These are phyloP conservation scores for Styela clava DNA, from an alignment of 23 tunicate genomes.

Conservation along the genomic window DNA sequence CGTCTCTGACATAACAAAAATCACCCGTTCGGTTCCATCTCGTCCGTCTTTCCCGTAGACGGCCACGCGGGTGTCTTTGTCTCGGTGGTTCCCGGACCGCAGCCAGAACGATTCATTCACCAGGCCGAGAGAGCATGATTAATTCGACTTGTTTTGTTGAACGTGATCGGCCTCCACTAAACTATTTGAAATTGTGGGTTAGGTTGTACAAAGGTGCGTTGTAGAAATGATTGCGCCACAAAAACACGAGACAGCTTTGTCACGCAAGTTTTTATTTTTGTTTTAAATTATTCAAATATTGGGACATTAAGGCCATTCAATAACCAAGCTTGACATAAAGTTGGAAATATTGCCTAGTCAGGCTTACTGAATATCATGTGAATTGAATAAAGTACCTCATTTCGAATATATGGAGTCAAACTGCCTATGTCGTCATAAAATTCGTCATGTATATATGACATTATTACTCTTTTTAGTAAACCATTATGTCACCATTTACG, in stretches of 20 bases:
- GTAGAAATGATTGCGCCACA: not conserved
- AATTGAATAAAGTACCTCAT: too few species aligned
- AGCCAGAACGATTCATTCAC: too few species aligned
- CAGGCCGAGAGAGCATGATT: not conserved
- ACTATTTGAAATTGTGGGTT: not conserved
- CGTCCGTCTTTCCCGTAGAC: too few species aligned
- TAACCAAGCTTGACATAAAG: not conserved
- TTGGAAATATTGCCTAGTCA: not conserved
- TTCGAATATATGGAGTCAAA: too few species aligned
- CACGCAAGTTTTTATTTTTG: not conserved
- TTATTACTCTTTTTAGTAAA: too few species aligned
- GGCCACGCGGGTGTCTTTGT: not conserved
- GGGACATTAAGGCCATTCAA: not conserved
- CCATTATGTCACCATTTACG: too few species aligned
- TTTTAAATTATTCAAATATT: too few species aligned
- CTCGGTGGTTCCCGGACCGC: not conserved
- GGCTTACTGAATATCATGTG: not conserved
- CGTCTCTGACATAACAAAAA: not conserved
- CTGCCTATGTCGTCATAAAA: too few species aligned
- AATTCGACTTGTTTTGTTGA: not conserved
- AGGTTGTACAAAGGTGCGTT: not conserved
- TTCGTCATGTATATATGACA: too few species aligned
- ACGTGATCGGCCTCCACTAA: too few species aligned
- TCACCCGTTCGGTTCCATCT: not conserved
- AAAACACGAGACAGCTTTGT: not conserved